A percentile compares a stretch with the other conserved stretches of the same genome.
Conservation (phyloP, 2,797 vertebrate genomes). For the Ceyx erithaca region DNA sequence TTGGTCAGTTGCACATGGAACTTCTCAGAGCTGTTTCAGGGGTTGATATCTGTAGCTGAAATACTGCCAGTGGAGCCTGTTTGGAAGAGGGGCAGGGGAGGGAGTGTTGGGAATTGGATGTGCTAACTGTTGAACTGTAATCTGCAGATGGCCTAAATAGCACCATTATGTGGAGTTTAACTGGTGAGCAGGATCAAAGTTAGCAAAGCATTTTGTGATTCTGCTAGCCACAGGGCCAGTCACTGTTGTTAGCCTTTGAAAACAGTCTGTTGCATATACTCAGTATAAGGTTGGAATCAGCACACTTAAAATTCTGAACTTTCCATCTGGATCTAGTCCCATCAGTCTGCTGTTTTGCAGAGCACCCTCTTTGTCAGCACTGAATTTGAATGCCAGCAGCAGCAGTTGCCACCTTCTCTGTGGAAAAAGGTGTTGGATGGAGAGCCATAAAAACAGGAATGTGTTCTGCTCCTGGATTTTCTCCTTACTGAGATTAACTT, state of each 20-base stretch:
- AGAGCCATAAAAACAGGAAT: not conserved
- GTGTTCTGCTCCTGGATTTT: not conserved
- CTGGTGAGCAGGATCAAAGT: not conserved
- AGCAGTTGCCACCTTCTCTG: not conserved
- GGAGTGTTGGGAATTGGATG: not conserved
- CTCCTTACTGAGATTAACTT: not conserved
- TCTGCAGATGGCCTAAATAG: not conserved
- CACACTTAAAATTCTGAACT: not conserved
- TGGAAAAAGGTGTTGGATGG: not conserved
- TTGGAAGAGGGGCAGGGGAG: not conserved
- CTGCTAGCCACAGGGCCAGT: not conserved
- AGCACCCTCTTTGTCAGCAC: not conserved
- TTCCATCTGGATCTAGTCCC: not conserved
- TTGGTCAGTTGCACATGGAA: not conserved
- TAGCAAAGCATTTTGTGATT: not conserved
- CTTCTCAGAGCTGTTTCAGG: not conserved
- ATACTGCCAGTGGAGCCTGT: not conserved
- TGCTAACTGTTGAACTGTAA: not conserved
- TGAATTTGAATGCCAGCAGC: not conserved
- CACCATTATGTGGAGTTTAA: not conserved
- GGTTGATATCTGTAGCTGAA: not conserved
- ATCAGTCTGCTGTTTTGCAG: not conserved
- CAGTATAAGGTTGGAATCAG: not conserved
- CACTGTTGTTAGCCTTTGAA: not conserved
- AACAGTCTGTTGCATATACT: not conserved